phyloP scores from a whole-genome alignment of 2,888 invertebrate species.

The Anthoptus insignis region DNA sequence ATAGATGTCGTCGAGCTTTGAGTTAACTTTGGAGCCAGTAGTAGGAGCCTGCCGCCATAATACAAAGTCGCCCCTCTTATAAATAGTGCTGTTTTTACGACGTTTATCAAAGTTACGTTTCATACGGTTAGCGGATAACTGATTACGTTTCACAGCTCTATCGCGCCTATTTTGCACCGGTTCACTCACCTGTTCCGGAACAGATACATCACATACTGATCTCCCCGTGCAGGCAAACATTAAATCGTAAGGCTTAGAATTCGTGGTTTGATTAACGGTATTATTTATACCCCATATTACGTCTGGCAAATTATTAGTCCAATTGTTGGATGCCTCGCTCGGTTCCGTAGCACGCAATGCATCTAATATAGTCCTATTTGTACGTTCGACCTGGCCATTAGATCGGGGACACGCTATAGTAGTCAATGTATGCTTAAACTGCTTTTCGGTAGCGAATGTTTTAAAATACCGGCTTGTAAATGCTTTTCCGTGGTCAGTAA shows the following conservation, averaged over 20 bases:
- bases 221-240: not conserved
- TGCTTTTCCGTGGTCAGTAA: constrained; percentile 44
- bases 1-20: not conserved
- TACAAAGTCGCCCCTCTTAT: not conserved
- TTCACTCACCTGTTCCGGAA: not conserved
- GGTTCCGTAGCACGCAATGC: constrained; percentile 45
- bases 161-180: not conserved
- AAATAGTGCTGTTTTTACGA: not conserved
- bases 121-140: not conserved
- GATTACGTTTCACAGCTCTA: not conserved
- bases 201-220: not conserved
- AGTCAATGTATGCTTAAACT: constrained; percentile 47
- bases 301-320: constrained; percentile 46
- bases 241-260: not conserved
- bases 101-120: not conserved
- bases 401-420: constrained; percentile 49
- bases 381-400: constrained; percentile 52
- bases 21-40: not conserved
- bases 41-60: not conserved
- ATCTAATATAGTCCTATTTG: constrained; percentile 47
- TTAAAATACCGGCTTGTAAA: constrained; percentile 51
- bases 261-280: constrained; percentile 43
- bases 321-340: constrained; percentile 47
- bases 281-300: constrained; percentile 52
- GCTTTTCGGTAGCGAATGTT: constrained; percentile 43